Base-by-base conservation (phyloP, 2,888 invertebrate genomes). In the Notodonta ziczac region DNA sequence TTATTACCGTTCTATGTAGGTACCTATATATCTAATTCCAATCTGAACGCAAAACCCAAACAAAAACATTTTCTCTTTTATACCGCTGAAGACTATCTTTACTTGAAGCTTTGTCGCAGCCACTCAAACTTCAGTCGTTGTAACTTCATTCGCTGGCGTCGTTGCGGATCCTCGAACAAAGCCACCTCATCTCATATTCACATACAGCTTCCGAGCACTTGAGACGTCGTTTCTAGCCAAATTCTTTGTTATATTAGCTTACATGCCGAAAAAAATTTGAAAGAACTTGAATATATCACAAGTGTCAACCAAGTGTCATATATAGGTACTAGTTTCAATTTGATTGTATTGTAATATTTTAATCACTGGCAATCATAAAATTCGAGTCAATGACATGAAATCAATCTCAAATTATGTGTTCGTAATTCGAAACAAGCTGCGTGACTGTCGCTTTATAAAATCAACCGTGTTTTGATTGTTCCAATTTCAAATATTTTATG, bases 111-210 rank as follows among this genome's bases (percentile, higher is more conserved):
- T 16, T 16, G 10, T 50, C 50, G 50, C 16, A 50, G 50, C 50
- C 50, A 46, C 46, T 46, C 50, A 50, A 50, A 50, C 50, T 50
- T 50, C 50, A 16, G 16, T 16, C 46, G 46, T 46, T 46, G 46
- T 46, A 46, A 46, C 46, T n/a, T 8, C 50, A 50, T 50, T 50
- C 16, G 50, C 46, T 46, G 46, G 46, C 50, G 50, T 46, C 50
- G 16, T 50, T 9, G 50, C 50, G 50, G 16, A 10, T 9, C 50
- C 16, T 50, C 16, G 50, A 50, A 50, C 50, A 50, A 50, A 50
- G 50, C 14, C 50, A 50, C 16, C 50, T 50, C 16, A 50, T 50
- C 50, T 50, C 50, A 10, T 14, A 50, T 50, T 50, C 50, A 50
- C 50, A 16, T 50, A 50, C 16, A 10, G 16, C 50, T 6, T 16